Base-by-base conservation (phyloP, 1,140 invertebrate genomes). In the Sminthurinus signatus region DNA sequence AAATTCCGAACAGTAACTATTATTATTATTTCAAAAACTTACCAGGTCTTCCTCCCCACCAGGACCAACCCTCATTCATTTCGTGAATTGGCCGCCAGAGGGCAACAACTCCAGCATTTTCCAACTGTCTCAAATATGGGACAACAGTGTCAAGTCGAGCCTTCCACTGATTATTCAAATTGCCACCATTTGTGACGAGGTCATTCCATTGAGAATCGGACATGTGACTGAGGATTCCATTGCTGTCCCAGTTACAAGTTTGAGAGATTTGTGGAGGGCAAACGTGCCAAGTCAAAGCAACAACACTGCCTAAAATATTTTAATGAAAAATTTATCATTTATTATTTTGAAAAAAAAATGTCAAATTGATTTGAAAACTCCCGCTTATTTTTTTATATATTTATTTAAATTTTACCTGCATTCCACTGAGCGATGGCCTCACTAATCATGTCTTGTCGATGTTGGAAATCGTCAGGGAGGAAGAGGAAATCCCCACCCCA, bases 371-470 rank as follows among this genome's bases (percentile, higher is more conserved):
- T n/a, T n/a, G n/a, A n/a, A n/a, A n/a, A n/a, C n/a, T n/a, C n/a
- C n/a, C n/a, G n/a, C n/a, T n/a, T n/a, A n/a, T n/a, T n/a, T n/a
- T n/a, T n/a, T n/a, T n/a, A n/a, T n/a, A n/a, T n/a, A n/a, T n/a
- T n/a, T n/a, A n/a, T n/a, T n/a, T 62, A 59, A 12, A 66, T 8
- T n/a, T 59, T 57, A 2, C 65, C 65, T 0, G 60, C 31, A 46
- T 67, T 55, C 65, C 65, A 67, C 55, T 63, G 60, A 2, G 44
- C 39, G 36, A 62, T 63, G 12, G 65, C 65, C 57, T 67, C 60
- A 19, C 28, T 32, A 1, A 67, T 27, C 65, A 67, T 67, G 5
- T 43, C 15, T 29, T 63, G 60, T 27, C 65, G 28, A 36, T 60
- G 48, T 27, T 32, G 19, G 12, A 67, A 46, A 55, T 67, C 65